Percentiles rank a stretch among this genome's conserved stretches.
These are phyloP conservation scores for Clytia hemisphaerica DNA, from an alignment of 30 jellyfish, hydroid and myxozoan genomes.

Conservation along the genomic window DNA sequence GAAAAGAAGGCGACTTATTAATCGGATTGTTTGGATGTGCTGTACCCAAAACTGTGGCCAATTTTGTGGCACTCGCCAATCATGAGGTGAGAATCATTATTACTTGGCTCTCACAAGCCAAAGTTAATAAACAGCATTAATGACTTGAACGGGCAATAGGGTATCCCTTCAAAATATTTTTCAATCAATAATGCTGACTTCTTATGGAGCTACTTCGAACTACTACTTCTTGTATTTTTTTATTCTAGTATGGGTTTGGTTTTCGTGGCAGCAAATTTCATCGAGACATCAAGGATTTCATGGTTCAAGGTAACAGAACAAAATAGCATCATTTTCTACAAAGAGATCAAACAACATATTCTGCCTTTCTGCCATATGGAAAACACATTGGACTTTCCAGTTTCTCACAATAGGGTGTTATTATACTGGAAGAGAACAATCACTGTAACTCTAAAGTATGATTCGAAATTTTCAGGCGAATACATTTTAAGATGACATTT, in stretches of 20 bases:
- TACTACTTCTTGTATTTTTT: neutral
- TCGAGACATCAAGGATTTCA: conserved; percentile 56
- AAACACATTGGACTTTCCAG: no score
- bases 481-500: neutral
- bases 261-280: conserved; percentile 46
- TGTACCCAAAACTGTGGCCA: conserved; percentile 74
- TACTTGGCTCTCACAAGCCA: neutral
- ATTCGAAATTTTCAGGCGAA: neutral
- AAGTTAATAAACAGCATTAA: neutral
- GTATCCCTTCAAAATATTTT: no score
- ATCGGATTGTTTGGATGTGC: conserved; percentile 60
- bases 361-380: no score
- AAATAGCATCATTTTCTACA: neutral
- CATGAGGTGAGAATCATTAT: conserved; percentile 1
- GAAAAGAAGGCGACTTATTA: conserved; percentile 35
- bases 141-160: no score
- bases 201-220: neutral
- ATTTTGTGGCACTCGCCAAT: conserved; percentile 53
- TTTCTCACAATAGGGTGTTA: no score
- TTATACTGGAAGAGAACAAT: no score
- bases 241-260: conserved; percentile 64
- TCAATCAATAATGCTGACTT: no score
- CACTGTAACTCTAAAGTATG: neutral
- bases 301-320: conserved; percentile 51
- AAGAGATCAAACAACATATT: neutral